A percentile compares a stretch with the other conserved stretches of the same genome.
Evolutionary conservation across 2,797 vertebrate species (phyloP).

Genomic region (Eulemur albifrons): DNA sequence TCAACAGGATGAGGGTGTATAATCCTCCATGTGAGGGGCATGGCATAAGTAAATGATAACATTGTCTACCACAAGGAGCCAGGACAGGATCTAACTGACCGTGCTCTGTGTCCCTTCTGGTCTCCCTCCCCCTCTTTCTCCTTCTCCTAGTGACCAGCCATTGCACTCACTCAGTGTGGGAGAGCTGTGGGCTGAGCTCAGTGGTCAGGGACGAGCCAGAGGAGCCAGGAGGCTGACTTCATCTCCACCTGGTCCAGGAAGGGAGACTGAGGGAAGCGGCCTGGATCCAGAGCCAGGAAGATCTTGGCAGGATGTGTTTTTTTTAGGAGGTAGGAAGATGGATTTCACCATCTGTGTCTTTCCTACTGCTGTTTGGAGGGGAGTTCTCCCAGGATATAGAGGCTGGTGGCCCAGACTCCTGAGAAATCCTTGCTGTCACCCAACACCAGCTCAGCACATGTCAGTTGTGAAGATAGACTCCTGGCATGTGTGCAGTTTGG

Average conservation of each 20-base stretch:
- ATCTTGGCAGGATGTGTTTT: conserved; percentile 40
- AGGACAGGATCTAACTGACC: not conserved
- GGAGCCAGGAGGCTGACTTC: conserved; percentile 48
- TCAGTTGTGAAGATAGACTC: not conserved
- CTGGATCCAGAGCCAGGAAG: not conserved
- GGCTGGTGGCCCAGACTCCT: not conserved
- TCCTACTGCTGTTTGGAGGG: conserved; percentile 38
- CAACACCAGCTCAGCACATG: not conserved
- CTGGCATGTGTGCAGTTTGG: not conserved
- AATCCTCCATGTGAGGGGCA: not conserved
- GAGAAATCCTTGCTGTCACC: not conserved
- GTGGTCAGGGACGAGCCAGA: not conserved
- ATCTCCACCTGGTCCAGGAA: conserved; percentile 45
- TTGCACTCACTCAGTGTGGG: conserved; percentile 2
- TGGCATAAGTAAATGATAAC: not conserved
- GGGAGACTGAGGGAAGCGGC: conserved; percentile 34
- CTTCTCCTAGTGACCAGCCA: not conserved
- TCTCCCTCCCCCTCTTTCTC: not conserved
- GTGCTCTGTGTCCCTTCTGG: not conserved
- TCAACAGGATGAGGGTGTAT: not conserved
- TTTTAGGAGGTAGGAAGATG: conserved; percentile 11
- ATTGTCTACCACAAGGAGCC: not conserved
- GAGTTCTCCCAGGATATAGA: not conserved
- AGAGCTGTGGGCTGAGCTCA: not conserved
- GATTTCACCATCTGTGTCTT: conserved; percentile 18